Evolutionary conservation across 1,140 invertebrate genomes (phyloP).

Genomic region (Drosophila punjabiensis): DNA sequence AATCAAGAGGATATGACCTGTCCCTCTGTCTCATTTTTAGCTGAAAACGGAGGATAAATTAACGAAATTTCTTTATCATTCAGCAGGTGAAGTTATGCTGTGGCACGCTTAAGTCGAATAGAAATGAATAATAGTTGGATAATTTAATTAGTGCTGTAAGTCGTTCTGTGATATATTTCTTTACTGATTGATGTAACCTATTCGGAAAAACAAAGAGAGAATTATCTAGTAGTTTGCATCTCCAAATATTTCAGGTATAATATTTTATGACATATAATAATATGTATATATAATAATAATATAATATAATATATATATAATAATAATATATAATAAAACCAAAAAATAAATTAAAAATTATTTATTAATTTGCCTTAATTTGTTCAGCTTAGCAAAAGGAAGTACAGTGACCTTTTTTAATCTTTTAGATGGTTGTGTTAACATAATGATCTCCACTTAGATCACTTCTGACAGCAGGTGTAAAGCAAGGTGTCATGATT

Average conservation of each 20-base stretch:
- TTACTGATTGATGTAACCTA: neutral
- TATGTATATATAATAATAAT: no score
- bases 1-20: slow-evolving; percentile 14
- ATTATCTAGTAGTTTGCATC: no score
- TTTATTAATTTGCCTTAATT: neutral
- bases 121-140: neutral
- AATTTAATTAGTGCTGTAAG: neutral
- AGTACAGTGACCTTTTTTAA: no score
- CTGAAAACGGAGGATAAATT: neutral
- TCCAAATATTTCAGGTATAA: no score
- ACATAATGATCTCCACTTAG: neutral
- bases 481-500: neutral
- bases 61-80: neutral
- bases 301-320: no score
- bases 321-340: neutral
- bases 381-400: no score
- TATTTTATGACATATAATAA: no score
- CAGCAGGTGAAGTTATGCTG: neutral
- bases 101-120: neutral
- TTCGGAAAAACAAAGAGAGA: neutral
- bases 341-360: neutral
- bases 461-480: slow-evolving; percentile 12
- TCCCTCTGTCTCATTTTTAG: neutral
- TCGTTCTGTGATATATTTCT: neutral
- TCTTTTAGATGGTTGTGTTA: neutral